Evolutionary conservation across 2,113 vertebrate genomes (phyloP).

Genomic region (Tamias sibiricus): DNA sequence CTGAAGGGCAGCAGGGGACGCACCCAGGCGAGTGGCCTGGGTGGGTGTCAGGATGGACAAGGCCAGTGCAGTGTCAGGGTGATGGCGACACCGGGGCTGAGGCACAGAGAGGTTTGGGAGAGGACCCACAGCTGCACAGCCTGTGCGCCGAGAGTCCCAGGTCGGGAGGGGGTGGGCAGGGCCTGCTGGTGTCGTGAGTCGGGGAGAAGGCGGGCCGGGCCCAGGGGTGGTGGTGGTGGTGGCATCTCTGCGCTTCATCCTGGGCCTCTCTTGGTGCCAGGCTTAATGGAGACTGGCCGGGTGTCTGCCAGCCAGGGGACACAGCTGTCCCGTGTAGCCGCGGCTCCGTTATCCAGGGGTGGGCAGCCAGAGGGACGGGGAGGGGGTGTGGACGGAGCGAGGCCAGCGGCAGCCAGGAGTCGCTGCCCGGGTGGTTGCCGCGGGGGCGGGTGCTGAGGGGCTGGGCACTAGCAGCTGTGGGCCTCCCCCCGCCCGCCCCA

Average conservation of each 20-base stretch:
- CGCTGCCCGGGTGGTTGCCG: accelerated
- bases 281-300: background rate
- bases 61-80: background rate
- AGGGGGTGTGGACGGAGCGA: background rate
- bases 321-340: accelerated
- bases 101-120: background rate
- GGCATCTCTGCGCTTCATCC: accelerated
- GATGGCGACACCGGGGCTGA: background rate
- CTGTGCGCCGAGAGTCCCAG: background rate
- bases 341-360: background rate
- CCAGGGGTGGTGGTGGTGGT: accelerated
- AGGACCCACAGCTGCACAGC: background rate
- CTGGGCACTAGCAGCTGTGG: background rate
- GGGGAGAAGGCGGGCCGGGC: background rate
- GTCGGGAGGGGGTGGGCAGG: accelerated
- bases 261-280: background rate
- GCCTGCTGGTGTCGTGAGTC: background rate
- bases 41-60: background rate
- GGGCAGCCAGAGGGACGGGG: accelerated
- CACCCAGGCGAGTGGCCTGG: background rate
- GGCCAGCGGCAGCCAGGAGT: background rate
- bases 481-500: accelerated
- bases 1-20: background rate
- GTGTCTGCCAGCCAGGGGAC: background rate
- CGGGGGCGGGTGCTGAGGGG: background rate